Base-by-base conservation (phyloP, 2,797 vertebrate species). In the Martes flavigula region DNA sequence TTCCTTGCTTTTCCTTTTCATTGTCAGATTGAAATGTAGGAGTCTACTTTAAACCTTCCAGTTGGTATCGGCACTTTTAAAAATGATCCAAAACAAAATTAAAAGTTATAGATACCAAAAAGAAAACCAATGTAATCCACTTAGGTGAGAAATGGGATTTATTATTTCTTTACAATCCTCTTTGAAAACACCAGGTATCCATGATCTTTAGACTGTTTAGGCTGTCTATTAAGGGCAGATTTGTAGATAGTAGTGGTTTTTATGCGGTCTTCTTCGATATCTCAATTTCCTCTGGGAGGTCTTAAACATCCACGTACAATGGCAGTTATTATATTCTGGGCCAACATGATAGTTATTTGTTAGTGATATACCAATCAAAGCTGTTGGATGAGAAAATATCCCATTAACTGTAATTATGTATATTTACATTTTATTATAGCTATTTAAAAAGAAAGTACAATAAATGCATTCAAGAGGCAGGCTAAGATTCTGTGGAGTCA, bases 1-100 rank as follows among this genome's bases (percentile, higher is more conserved):
- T 87, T 84, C 40, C 73, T 94, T 25, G 13, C 13, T 89, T 96
- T 68, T 87, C 30, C 54, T 94, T 94, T 62, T 90, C 58, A 92
- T 82, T 58, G 38, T 9, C 86, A 18, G 13, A 85, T 13, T 87
- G 14, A 93, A 96, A 70, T 70, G 38, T 9, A 54, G 73, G 4
- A 40, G 32, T 87, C 14, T 20, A 95, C 15, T 92, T 94, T 88
- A 94, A 91, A 82, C n/a, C 90, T 82, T 54, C 30, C 64, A 81
- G 4, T 25, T 78, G 78, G 25, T 54, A 91, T 68, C 20, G 64
- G 38, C 30, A 85, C 18, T 15, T 90, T 85, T 68, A 62, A 92
- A 72, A 90, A 90, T 90, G 40, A 73, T 78, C n/a, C 23, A 90
- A 43, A 15, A 88, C 5, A 84, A 95, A 89, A 93, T 43, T 87